Evolutionary conservation across 2,797 vertebrate species (phyloP), one percentile per base, ranked within the genome.

Genomic region (Halcyon smyrnensis): DNA sequence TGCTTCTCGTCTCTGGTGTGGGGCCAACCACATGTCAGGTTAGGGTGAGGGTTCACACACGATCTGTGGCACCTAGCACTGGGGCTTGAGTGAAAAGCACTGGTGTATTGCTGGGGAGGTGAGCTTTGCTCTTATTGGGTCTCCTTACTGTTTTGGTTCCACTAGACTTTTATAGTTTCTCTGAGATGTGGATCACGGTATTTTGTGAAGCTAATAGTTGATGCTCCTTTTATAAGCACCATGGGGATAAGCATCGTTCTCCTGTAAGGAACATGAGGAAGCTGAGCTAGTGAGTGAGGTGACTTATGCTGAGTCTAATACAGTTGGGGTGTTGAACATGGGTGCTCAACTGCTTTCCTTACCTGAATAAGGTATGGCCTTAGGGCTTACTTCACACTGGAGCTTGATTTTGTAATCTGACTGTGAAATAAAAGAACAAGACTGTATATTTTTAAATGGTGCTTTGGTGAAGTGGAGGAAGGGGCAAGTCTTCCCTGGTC

Each of bases 11-110:
- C 25, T 32, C 34, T 1, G 50, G 1, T 2, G 11, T 19, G 39
- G 6, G 57, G 3, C 18, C 7, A 0, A 0, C 18, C 11, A 53
- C 2, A 1, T 4, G 21, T 15, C 0, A 8, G 32, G 6, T 5
- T 2, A 21, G 34, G 79, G 28, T 8, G 4, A 6, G 50, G 13
- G 21, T 15, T 37, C n/a, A 5, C 32, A 30, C 15, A 6, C 13
- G 57, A 11, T n/a, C 28, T 41, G 25, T 5, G 8, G 30, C 9
- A 13, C 23, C 30, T 41, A 9, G 19, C 8, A 1, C 8, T 6
- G 6, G 32, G 32, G 1, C 0, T 7, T 3, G 12, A 1, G 2
- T 20, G 32, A n/a, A 23, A 48, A 25, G 7, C 1, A 18, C 27
- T 27, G 30, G 6, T 19, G 5, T 39, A 11, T 8, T 43, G 17